These are phyloP conservation scores for Planiliza haematocheilus DNA, from an alignment of 2,113 vertebrate species.

Conservation along the genomic window DNA sequence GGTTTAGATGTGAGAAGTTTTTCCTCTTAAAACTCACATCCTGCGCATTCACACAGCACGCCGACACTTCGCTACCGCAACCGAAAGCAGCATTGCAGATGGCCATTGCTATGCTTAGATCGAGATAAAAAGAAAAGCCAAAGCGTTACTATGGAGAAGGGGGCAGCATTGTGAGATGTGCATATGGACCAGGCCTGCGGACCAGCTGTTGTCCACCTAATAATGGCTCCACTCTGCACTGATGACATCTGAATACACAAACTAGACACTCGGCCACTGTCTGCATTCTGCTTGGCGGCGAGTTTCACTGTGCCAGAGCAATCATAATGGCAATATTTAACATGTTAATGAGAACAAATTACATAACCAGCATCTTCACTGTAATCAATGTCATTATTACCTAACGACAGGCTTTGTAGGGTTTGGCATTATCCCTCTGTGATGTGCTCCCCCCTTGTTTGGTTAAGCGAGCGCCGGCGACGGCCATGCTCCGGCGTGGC, in stretches of 20 bases:
- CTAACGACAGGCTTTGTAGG: slow-evolving; percentile 9
- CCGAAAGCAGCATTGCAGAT: slow-evolving; percentile 18
- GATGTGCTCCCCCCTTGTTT: background rate
- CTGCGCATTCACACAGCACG: too few species aligned
- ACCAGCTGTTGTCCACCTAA: slow-evolving; percentile 66
- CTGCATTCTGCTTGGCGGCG: background rate
- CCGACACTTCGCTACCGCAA: too few species aligned
- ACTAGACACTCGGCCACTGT: slow-evolving; percentile 39
- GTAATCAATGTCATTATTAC: slow-evolving; percentile 33
- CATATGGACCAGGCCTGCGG: slow-evolving; percentile 62
- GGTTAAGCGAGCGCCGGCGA: slow-evolving; percentile 3
- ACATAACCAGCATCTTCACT: slow-evolving; percentile 29
- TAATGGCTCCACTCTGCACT: slow-evolving; percentile 57
- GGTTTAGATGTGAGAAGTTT: too few species aligned
- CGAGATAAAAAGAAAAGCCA: slow-evolving; percentile 51
- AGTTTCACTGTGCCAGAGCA: slow-evolving; percentile 8
- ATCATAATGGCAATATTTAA: slow-evolving; percentile 4
- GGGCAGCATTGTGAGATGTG: slow-evolving; percentile 42
- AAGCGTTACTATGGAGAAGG: slow-evolving; percentile 56
- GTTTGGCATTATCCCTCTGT: slow-evolving; percentile 7
- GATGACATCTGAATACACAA: slow-evolving; percentile 79
- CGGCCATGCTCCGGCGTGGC: background rate
- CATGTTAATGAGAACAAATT: slow-evolving; percentile 53
- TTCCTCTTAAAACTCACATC: too few species aligned
- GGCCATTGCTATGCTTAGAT: slow-evolving; percentile 33